Evolutionary conservation across 1,140 invertebrate species (phyloP).

Genomic region (Diploscapter pachys): DNA sequence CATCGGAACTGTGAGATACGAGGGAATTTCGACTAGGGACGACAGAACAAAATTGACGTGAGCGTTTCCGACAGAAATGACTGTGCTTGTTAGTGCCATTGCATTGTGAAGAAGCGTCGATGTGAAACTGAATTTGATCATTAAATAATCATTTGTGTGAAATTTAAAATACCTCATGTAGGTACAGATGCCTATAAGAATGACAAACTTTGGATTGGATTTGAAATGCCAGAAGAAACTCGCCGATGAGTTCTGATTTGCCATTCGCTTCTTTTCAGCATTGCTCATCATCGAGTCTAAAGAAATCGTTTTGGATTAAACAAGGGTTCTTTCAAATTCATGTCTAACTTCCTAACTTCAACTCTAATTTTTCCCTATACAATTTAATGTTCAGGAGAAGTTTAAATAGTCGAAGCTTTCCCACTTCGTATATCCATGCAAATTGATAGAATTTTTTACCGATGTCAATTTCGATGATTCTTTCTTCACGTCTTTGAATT

Average conservation of each 20-base stretch:
- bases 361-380: too few species aligned
- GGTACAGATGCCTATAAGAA: background rate
- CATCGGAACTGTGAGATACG: constrained; percentile 2
- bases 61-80: constrained; percentile 2
- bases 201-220: background rate
- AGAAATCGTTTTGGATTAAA: too few species aligned
- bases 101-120: constrained; percentile 15
- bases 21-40: constrained; percentile 11
- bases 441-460: background rate
- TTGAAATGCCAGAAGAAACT: too few species aligned
- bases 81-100: constrained; percentile 6
- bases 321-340: too few species aligned
- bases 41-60: constrained; percentile 15
- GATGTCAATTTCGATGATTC: background rate
- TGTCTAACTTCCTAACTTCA: too few species aligned
- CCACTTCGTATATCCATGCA: too few species aligned
- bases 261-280: too few species aligned
- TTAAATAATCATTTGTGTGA: constrained; percentile 4
- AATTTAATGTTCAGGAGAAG: too few species aligned
- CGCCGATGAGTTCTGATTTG: too few species aligned
- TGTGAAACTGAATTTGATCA: background rate
- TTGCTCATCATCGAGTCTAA: too few species aligned
- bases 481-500: background rate
- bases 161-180: constrained; percentile 13
- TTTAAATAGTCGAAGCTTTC: too few species aligned